A percentile compares a stretch with the other conserved stretches of the same genome.
Evolutionary conservation across 2,113 vertebrate genomes (phyloP).

Genomic region (Junco hyemalis): DNA sequence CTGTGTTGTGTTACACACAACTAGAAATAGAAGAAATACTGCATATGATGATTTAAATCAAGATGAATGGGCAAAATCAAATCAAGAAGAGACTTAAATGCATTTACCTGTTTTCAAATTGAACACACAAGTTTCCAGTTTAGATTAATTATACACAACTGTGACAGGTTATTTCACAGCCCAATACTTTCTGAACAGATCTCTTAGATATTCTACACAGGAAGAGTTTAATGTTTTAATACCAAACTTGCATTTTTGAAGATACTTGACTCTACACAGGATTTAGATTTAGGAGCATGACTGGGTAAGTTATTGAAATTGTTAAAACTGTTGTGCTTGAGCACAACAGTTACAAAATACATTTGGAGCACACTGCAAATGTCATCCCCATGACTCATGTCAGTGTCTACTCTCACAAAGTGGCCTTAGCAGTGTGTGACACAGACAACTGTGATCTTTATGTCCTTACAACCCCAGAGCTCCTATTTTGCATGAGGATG

Average conservation of each 20-base stretch:
- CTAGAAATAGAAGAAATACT: neutral
- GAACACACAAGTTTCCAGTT: neutral
- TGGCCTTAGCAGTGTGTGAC: neutral
- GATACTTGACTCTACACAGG: neutral
- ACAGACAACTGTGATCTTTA: neutral
- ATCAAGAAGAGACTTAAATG: neutral
- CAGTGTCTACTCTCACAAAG: rapidly evolving
- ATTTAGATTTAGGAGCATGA: neutral
- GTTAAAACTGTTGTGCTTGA: too few relatives aligned
- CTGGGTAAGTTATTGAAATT: neutral
- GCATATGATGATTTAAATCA: neutral
- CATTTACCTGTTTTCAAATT: neutral
- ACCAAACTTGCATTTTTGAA: neutral
- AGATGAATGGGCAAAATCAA: neutral
- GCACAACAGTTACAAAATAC: neutral
- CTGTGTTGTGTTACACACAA: neutral
- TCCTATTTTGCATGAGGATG: neutral
- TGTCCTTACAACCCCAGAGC: neutral
- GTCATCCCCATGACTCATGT: neutral
- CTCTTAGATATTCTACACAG: neutral
- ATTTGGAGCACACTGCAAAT: neutral
- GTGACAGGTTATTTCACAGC: neutral
- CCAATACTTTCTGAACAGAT: neutral
- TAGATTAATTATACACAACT: neutral
- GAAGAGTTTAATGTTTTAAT: neutral